Conservation (phyloP, 2,113 vertebrate species). For the Bufo gargarizans region DNA sequence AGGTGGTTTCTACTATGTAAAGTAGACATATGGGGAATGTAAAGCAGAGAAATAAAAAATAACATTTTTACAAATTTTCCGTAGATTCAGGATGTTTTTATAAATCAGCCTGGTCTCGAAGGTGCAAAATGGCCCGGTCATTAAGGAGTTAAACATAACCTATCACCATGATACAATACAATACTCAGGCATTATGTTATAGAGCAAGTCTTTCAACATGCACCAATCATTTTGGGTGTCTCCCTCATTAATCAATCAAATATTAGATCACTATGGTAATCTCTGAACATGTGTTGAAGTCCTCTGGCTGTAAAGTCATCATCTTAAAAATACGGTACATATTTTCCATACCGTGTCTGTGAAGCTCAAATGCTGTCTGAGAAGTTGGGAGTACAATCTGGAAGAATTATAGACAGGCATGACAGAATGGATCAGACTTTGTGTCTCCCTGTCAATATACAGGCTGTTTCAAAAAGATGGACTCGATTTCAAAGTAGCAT, state of each 20-base stretch:
- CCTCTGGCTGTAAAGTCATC: background rate
- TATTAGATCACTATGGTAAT: background rate
- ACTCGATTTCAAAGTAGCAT: too few species aligned
- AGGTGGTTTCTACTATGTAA: too few species aligned
- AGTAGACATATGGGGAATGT: too few species aligned
- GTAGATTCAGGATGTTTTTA: too few species aligned
- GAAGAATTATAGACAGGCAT: background rate
- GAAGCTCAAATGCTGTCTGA: background rate
- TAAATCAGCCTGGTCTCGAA: too few species aligned
- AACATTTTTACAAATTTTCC: too few species aligned
- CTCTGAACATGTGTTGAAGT: background rate
- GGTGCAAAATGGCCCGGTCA: too few species aligned
- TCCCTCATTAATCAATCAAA: background rate
- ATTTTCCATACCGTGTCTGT: background rate
- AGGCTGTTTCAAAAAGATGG: background rate
- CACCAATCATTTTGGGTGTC: background rate
- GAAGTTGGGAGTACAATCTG: background rate
- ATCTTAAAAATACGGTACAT: background rate
- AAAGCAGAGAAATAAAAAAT: too few species aligned
- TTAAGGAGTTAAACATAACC: too few species aligned
- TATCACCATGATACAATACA: too few species aligned
- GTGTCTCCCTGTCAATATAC: background rate
- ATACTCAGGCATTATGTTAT: too few species aligned
- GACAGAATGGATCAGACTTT: background rate
- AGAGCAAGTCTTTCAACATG: background rate